Conservation (phyloP, 2,888 invertebrate species). For the Asteroscopus sphinx region DNA sequence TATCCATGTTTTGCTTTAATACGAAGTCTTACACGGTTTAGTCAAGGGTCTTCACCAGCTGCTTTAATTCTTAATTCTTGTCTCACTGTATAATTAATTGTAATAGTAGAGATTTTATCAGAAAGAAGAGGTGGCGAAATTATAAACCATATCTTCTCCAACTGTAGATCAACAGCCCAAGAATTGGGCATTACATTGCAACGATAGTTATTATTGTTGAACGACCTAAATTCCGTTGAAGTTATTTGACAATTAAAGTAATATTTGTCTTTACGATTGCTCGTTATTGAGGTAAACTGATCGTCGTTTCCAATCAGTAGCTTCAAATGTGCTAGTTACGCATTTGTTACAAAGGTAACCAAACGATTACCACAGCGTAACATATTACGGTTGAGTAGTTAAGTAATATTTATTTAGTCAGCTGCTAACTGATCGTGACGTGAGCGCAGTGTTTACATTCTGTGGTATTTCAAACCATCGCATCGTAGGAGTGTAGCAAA, state of each 20-base stretch:
- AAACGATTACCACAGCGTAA: conserved; percentile 19
- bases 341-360: conserved; percentile 14
- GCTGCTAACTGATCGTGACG: conserved; percentile 45
- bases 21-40: no score
- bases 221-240: no score
- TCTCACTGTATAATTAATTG: no score
- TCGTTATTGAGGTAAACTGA: conserved; percentile 5
- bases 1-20: no score
- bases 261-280: background rate
- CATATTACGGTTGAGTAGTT: conserved; percentile 28
- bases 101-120: no score
- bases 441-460: conserved; percentile 15
- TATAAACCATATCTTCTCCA: no score
- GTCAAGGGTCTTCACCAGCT: no score
- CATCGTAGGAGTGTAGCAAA: background rate
- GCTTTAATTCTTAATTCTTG: no score
- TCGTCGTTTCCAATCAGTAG: conserved; percentile 13
- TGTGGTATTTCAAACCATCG: conserved; percentile 7
- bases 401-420: conserved; percentile 49
- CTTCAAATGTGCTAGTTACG: background rate
- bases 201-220: no score
- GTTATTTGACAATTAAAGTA: background rate
- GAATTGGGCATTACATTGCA: no score
- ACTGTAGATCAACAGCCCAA: no score
- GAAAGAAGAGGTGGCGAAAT: no score